Evolutionary conservation across 2,113 vertebrate species (phyloP).

Genomic region (Protobothrops mucrosquamatus): DNA sequence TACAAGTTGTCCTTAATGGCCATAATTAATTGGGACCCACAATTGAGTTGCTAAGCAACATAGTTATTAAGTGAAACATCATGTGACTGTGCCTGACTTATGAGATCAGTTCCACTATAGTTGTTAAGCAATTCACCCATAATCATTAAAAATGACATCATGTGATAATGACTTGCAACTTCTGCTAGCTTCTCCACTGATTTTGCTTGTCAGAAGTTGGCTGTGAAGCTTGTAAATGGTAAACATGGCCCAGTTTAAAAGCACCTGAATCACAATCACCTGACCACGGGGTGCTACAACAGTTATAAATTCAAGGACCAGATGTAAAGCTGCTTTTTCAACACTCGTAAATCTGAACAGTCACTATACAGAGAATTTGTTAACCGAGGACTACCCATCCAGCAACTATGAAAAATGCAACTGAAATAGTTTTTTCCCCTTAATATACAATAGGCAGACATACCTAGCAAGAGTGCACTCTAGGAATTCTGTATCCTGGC

Average conservation of each 20-base stretch:
- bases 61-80: not conserved
- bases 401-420: not conserved
- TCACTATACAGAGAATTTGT: accelerated
- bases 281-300: not conserved
- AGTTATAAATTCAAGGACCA: not conserved
- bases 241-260: not conserved
- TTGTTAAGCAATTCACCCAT: not conserved
- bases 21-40: not conserved
- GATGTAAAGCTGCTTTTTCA: not conserved
- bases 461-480: constrained; percentile 84
- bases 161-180: not conserved
- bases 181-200: not conserved
- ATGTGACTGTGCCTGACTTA: not conserved
- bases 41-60: not conserved
- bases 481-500: constrained; percentile 82
- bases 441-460: not conserved
- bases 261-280: not conserved
- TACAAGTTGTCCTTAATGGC: not conserved
- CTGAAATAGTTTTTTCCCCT: not conserved
- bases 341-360: not conserved
- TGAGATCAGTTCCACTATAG: not conserved
- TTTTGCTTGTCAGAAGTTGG: not conserved
- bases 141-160: not conserved
- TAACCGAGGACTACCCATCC: not conserved
- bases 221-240: not conserved